A percentile compares a stretch with the other conserved stretches of the same genome.
These are phyloP conservation scores for Hycleus phaleratus DNA, from an alignment of 1,140 invertebrate genomes.

Conservation along the genomic window DNA sequence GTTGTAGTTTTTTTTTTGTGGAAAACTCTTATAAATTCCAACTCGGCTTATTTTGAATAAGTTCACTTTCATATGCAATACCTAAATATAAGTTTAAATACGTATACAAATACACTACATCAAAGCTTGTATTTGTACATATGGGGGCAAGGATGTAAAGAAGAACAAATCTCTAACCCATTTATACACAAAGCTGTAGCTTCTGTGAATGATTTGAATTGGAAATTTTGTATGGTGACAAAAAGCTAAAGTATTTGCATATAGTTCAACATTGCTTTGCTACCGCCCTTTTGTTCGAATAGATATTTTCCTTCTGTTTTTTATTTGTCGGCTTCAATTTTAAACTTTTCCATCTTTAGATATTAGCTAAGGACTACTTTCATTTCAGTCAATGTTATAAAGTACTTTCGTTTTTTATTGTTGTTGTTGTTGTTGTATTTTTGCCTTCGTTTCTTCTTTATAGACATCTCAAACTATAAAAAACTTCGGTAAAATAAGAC, in stretches of 20 bases:
- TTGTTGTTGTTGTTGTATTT: too few species aligned
- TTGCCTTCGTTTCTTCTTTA: too few species aligned
- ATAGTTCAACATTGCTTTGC: constrained; percentile 8
- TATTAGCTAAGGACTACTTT: constrained; percentile 10
- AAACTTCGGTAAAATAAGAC: background rate
- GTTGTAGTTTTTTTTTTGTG: too few species aligned
- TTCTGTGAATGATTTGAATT: constrained; percentile 14
- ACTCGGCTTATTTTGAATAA: too few species aligned
- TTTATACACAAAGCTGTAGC: background rate
- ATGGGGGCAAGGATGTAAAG: too few species aligned
- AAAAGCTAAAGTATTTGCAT: constrained; percentile 12
- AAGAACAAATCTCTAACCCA: too few species aligned
- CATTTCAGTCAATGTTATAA: background rate
- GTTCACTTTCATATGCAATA: too few species aligned
- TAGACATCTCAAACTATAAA: background rate
- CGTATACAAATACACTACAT: too few species aligned
- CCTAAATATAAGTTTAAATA: too few species aligned
- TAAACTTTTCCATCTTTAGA: constrained; percentile 8
- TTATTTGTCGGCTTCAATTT: constrained; percentile 7
- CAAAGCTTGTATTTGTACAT: too few species aligned
- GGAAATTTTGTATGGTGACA: constrained; percentile 11
- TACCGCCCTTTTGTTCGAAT: background rate
- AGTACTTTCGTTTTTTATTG: background rate
- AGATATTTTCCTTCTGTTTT: constrained; percentile 1
- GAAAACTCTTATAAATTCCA: too few species aligned